Evolutionary conservation across 2,888 invertebrate species (phyloP), one percentile per base, ranked within the genome.

Genomic region (Caenorhabditis sinica): DNA sequence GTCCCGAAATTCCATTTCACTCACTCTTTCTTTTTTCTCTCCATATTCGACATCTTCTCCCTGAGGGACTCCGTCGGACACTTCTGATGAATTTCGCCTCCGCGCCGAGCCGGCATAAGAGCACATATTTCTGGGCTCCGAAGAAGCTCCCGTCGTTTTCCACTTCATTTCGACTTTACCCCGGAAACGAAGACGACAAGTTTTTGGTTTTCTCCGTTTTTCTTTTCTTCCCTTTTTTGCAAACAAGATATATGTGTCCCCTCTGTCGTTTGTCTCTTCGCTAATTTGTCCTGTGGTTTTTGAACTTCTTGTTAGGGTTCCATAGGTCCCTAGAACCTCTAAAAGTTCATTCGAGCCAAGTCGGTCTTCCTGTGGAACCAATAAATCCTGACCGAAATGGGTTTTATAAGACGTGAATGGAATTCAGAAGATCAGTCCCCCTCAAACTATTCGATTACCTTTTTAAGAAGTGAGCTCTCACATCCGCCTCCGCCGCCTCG

Each of bases 61-160:
- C 72, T 65, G 53, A 65, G 79, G 79, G 72, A 72, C 79, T 17
- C 28, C 36, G 45, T 56, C 79, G 79, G 79, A 79, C 79, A 79
- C 79, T 79, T 79, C 79, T 79, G 79, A 79, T 79, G 79, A 79
- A 79, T 79, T 79, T 79, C 72, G 79, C 71, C 71, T 63, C 71
- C 69, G 77, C 60, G 40, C 40, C 69, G 76, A 45, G 68, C 58
- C 69, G 76, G 73, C 73, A 68, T 69, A 73, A 68, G 81, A 73
- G 81, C 69, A 68, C 81, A 61, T 76, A 60, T 68, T 68, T 60
- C 68, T 36, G 53, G 40, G 56, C 40, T 40, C 40, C 11, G 60
- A 43, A 60, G 49, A 58, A 68, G 65, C 71, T 69, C 56, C 40
- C 13, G n/a, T 13, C 25, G 15, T 56, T 56, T 56, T 45, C 28